Evolutionary conservation across 2,113 vertebrate genomes (phyloP).

Genomic region (Vulpes lagopus): DNA sequence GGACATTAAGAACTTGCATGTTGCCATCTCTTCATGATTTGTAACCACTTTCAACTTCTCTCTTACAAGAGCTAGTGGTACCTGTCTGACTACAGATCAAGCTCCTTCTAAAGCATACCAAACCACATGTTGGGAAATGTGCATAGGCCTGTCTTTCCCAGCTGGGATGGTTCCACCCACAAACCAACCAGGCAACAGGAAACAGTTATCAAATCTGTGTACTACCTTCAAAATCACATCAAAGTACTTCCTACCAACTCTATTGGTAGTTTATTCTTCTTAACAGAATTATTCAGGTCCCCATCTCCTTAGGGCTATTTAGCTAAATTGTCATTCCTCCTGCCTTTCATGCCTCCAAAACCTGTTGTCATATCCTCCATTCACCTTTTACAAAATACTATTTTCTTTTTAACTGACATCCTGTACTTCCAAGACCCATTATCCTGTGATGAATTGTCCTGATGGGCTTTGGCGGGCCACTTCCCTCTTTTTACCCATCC

Average conservation of each 20-base stretch:
- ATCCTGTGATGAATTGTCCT: not conserved
- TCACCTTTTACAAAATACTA: not conserved
- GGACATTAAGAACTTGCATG: not conserved
- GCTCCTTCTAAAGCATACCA: conserved; percentile 18
- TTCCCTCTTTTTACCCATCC: not conserved
- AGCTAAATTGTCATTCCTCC: not conserved
- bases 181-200: not conserved
- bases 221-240: not conserved
- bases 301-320: not conserved
- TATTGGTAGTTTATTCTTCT: not conserved
- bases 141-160: not conserved
- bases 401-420: conserved; percentile 41
- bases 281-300: not conserved
- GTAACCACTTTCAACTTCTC: not conserved
- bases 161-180: not conserved
- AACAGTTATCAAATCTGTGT: not conserved
- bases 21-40: not conserved
- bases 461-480: not conserved
- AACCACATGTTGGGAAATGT: conserved; percentile 10
- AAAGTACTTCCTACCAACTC: not conserved
- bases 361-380: not conserved
- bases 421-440: not conserved
- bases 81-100: conserved; percentile 33
- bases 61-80: conserved; percentile 42
- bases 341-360: not conserved